These are phyloP conservation scores for Trichonephila clavipes DNA, from an alignment of 1,140 invertebrate species.

Conservation along the genomic window DNA sequence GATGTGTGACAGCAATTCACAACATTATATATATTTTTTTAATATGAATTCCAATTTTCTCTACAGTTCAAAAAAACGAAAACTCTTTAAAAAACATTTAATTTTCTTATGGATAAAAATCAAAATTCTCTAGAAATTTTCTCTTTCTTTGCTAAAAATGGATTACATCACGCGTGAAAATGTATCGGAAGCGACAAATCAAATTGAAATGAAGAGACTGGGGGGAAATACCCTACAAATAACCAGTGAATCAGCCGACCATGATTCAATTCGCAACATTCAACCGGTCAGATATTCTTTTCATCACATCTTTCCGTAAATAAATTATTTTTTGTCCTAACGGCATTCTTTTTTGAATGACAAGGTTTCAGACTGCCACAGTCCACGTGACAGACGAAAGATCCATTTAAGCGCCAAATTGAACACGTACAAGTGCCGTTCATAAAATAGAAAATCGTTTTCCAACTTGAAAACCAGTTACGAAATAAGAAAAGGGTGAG, in stretches of 20 bases:
- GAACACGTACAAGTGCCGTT: constrained; percentile 16
- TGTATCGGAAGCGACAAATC: not conserved
- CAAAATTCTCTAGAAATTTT: too few relatives aligned
- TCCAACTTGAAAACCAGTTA: constrained; percentile 54
- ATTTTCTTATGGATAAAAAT: too few relatives aligned
- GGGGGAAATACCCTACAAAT: not conserved
- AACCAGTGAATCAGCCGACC: not conserved
- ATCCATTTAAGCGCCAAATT: constrained; percentile 50
- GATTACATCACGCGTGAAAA: not conserved
- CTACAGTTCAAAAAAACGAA: too few relatives aligned
- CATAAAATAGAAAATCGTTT: constrained; percentile 18
- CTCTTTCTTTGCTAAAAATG: too few relatives aligned
- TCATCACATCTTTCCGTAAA: not conserved
- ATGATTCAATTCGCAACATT: not conserved
- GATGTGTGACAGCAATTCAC: too few relatives aligned
- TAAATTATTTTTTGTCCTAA: not conserved
- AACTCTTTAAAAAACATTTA: too few relatives aligned
- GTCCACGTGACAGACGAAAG: not conserved
- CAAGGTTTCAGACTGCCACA: not conserved
- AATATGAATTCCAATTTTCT: too few relatives aligned
- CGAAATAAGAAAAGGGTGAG: constrained; percentile 14
- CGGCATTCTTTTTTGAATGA: not conserved
- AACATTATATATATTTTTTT: too few relatives aligned
- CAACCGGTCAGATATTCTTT: not conserved
- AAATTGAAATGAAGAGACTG: not conserved